phyloP scores from a whole-genome alignment of 1,140 invertebrate species.

The Bicyclus anynana region DNA sequence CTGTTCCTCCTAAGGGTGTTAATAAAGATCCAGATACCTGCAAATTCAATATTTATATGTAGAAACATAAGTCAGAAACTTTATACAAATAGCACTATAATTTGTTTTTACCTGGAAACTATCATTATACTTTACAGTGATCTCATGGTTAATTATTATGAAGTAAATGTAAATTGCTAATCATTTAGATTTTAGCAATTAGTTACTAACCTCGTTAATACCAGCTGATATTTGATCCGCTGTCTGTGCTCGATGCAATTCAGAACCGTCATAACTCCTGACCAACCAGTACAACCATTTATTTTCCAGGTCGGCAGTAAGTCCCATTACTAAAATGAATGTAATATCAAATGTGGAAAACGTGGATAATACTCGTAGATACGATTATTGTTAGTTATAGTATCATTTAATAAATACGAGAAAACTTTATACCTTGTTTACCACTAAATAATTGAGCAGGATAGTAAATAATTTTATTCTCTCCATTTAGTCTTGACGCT shows the following conservation, averaged over 20 bases:
- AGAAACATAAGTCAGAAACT: too few species aligned
- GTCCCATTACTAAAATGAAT: slow-evolving; percentile 82
- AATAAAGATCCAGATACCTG: slow-evolving; percentile 65
- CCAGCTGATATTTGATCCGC: slow-evolving; percentile 73
- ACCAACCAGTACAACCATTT: slow-evolving; percentile 89
- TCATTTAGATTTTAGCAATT: background rate
- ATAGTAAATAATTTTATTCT: slow-evolving; percentile 85
- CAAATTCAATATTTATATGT: too few species aligned
- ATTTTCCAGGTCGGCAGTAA: slow-evolving; percentile 87
- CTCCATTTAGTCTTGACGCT: slow-evolving; percentile 87
- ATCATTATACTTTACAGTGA: too few species aligned
- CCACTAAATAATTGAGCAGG: slow-evolving; percentile 86
- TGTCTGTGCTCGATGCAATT: slow-evolving; percentile 82
- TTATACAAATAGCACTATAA: too few species aligned
- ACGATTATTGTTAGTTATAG: too few species aligned
- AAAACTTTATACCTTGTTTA: slow-evolving; percentile 82
- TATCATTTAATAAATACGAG: too few species aligned
- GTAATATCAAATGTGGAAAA: background rate
- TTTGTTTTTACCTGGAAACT: too few species aligned
- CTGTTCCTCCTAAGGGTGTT: slow-evolving; percentile 54
- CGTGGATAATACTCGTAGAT: too few species aligned
- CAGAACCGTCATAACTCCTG: slow-evolving; percentile 84
- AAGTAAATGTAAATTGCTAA: too few species aligned
- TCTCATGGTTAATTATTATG: too few species aligned
- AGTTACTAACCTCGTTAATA: slow-evolving; percentile 51